These are phyloP conservation scores for Toxostoma redivivum DNA, from an alignment of 2,113 vertebrate genomes.

Conservation along the genomic window DNA sequence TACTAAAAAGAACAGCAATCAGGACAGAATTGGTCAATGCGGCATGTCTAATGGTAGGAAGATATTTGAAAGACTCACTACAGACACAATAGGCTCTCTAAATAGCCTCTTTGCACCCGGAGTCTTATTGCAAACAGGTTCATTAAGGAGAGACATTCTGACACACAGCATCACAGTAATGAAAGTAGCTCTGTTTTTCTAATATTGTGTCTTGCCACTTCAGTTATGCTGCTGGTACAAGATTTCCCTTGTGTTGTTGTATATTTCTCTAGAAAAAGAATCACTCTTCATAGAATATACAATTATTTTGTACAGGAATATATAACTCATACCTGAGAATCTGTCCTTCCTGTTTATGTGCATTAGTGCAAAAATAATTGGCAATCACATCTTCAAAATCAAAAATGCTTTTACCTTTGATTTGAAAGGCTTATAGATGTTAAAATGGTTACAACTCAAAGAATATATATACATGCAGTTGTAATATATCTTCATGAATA, in stretches of 20 bases:
- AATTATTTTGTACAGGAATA: constrained; percentile 84
- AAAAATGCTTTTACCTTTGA: constrained; percentile 67
- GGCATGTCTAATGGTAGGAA: constrained; percentile 86
- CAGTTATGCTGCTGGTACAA: constrained; percentile 81
- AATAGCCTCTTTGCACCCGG: constrained; percentile 86
- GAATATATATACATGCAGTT: neutral
- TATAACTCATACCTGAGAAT: constrained; percentile 82
- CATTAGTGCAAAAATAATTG: constrained; percentile 81
- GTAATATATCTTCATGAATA: constrained; percentile 64
- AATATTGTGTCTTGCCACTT: constrained; percentile 86
- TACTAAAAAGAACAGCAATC: constrained; percentile 83
- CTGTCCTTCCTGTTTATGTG: constrained; percentile 74
- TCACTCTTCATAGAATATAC: constrained; percentile 86
- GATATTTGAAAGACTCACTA: constrained; percentile 84
- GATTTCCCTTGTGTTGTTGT: constrained; percentile 86
- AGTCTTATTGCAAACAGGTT: constrained; percentile 87
- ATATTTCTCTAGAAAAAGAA: constrained; percentile 83
- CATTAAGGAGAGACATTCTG: constrained; percentile 86
- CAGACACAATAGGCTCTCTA: constrained; percentile 85
- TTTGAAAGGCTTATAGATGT: constrained; percentile 65
- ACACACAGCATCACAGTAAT: constrained; percentile 86
- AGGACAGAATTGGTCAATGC: constrained; percentile 86
- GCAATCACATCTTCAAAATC: constrained; percentile 74
- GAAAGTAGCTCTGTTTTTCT: constrained; percentile 84
- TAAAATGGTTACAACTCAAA: constrained; percentile 11